These are phyloP conservation scores for Ispidina lecontei DNA, from an alignment of 2,797 vertebrate genomes.

Conservation along the genomic window DNA sequence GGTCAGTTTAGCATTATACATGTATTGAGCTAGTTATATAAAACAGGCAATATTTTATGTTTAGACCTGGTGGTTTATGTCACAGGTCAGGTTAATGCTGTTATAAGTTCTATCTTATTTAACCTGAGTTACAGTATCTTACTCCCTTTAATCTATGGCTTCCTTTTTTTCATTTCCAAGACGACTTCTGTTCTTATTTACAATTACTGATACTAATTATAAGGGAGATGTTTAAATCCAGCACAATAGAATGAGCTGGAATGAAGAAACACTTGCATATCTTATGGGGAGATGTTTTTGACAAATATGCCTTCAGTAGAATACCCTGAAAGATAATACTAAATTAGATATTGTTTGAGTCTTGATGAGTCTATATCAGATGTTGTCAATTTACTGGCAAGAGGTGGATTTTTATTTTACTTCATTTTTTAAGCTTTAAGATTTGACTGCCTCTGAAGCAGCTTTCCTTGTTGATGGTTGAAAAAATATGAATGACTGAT, in stretches of 20 bases:
- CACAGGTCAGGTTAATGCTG: background rate
- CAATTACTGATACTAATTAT: slow-evolving; percentile 34
- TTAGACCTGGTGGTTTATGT: background rate
- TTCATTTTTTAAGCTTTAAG: background rate
- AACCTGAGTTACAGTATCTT: background rate
- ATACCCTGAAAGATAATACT: slow-evolving; percentile 1
- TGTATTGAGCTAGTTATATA: background rate
- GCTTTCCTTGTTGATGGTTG: background rate
- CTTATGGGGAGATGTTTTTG: background rate
- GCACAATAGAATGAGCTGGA: slow-evolving; percentile 21
- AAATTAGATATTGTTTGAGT: slow-evolving; percentile 23
- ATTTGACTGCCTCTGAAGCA: background rate
- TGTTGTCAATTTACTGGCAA: slow-evolving; percentile 11
- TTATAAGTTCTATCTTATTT: background rate
- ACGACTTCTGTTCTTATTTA: slow-evolving; percentile 47
- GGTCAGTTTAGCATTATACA: background rate
- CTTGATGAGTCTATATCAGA: background rate
- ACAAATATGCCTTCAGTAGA: background rate
- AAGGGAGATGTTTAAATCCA: slow-evolving; percentile 33
- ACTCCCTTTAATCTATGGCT: slow-evolving; percentile 1
- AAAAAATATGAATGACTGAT: background rate
- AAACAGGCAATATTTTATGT: background rate
- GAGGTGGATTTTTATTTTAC: background rate
- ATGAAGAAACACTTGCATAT: slow-evolving; percentile 26
- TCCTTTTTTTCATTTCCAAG: slow-evolving; percentile 5